Evolutionary conservation across 2,113 vertebrate genomes (phyloP), one percentile per base, ranked within the genome.

Genomic region (Collichthys lucidus): DNA sequence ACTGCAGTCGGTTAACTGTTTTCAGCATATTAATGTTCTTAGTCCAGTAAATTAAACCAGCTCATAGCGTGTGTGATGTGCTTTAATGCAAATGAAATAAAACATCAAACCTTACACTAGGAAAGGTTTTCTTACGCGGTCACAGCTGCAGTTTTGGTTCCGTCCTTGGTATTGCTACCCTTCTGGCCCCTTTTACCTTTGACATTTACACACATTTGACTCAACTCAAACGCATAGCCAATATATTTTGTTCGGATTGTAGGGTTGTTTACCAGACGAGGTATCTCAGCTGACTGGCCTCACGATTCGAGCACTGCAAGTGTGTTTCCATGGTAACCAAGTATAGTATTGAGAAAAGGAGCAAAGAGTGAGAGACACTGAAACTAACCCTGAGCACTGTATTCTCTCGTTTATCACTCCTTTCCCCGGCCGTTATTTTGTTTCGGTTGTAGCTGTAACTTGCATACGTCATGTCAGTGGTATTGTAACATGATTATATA

Each of bases 291-390:
- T 67, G 86, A 81, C 85, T 86, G 89, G 89, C 87, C 87, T 93
- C 91, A 91, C 89, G 69, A 91, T 89, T 90, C 47, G 9, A 84
- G 83, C 47, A 64, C 92, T 84, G 85, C 87, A 69, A 92, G 90
- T 87, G 88, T 89, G 93, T 94, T 94, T 89, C 94, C 90, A 94
- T 93, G 90, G 93, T 53, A 92, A 94, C 94, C 71, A 65, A 83
- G 88, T 86, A 77, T 90, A 88, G 90, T 89, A 88, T 88, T 84
- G 85, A 87, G 86, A 70, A 86, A 85, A 86, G 74, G 85, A 90
- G 90, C 86, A 86, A 77, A 74, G 74, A 62, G 75, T 75, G 73
- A 79, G 83, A 90, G 75, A 80, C 79, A 69, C 52, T 35, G 61
- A 79, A 53, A 75, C 74, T 80, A 66, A 87, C 78, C 72, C 74